phyloP scores from a whole-genome alignment of 2,888 invertebrate species.

The Amphipoea lucens region DNA sequence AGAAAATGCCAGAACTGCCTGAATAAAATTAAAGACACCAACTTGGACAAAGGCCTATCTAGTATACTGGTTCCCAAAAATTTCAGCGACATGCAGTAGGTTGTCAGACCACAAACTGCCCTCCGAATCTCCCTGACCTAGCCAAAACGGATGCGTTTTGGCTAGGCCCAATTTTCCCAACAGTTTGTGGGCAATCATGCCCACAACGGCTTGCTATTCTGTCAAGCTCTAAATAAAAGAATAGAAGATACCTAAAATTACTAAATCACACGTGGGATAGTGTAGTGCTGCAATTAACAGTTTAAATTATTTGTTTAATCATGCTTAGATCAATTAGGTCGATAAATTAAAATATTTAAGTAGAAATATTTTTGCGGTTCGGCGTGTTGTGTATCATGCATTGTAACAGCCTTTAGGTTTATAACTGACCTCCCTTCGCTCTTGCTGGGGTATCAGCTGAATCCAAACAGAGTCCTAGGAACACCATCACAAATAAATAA shows the following conservation, averaged over 20 bases:
- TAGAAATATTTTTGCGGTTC: conserved; percentile 16
- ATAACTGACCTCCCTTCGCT: conserved; percentile 68
- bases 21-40: background rate
- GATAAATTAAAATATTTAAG: background rate
- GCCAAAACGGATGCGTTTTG: too few relatives aligned
- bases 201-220: background rate
- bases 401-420: conserved; percentile 33
- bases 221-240: background rate
- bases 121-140: background rate
- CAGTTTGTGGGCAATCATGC: background rate
- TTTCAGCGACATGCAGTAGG: background rate
- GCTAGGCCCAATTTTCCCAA: background rate
- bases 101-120: too few relatives aligned
- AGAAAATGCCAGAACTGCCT: background rate
- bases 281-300: conserved; percentile 45
- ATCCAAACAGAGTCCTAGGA: conserved; percentile 85
- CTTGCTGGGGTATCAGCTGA: conserved; percentile 78
- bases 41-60: background rate
- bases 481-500: conserved; percentile 62
- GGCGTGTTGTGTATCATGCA: conserved; percentile 65
- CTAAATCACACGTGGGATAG: conserved; percentile 58
- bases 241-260: conserved; percentile 6
- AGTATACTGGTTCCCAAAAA: background rate
- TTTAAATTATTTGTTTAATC: conserved; percentile 19
- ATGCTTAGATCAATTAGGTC: conserved; percentile 33